Conservation (phyloP, 2,113 vertebrate species). For the Cheirogaleus medius region DNA sequence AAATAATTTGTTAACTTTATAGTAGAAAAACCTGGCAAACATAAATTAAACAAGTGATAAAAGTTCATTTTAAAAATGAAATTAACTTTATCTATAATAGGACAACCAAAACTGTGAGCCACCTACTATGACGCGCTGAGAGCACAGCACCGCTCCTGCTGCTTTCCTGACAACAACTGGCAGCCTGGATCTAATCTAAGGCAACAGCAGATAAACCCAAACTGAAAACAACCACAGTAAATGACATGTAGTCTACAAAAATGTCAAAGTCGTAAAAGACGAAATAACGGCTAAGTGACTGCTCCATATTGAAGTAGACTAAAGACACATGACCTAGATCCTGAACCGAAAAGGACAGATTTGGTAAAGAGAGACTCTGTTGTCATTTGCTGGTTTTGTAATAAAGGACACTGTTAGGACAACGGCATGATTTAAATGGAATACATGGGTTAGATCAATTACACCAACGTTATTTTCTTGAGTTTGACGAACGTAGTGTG, state of each 20-base stretch:
- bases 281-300: background rate
- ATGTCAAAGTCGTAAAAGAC: background rate
- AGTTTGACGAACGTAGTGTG: background rate
- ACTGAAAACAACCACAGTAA: background rate
- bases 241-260: background rate
- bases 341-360: background rate
- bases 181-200: background rate
- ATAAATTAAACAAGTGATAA: background rate
- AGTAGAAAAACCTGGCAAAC: background rate
- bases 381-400: background rate
- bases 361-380: background rate
- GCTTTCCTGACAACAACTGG: background rate
- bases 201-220: background rate
- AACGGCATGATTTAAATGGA: background rate
- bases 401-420: background rate
- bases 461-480: background rate
- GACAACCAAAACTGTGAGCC: background rate
- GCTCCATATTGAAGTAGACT: background rate
- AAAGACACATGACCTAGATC: background rate
- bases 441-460: background rate
- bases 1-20: background rate
- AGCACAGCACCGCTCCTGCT: background rate
- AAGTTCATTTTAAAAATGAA: background rate
- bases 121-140: background rate
- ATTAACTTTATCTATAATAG: background rate